Base-by-base conservation (phyloP, 2,888 invertebrate species). In the Caenorhabditis sulstoni region DNA sequence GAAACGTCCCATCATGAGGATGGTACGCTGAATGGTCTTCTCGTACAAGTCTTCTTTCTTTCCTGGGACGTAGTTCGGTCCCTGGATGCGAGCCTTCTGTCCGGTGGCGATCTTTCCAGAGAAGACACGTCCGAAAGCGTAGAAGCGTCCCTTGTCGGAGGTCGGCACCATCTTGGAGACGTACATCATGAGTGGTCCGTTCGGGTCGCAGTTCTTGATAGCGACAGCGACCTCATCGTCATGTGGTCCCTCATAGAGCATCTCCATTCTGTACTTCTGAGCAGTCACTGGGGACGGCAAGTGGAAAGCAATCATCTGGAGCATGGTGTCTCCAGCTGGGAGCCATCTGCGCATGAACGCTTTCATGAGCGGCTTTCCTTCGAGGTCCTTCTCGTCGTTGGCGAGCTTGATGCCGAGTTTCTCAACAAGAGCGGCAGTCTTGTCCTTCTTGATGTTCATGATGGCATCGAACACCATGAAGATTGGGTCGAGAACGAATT, bases 221-320 rank as follows among this genome's bases (percentile, higher is more conserved):
- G 91, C 92, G 83, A 95, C 87, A 86, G 96, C 97, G 80, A 95
- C 96, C 90, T 96, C 95, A 91, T 99, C 98, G 91, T 98, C 97
- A 81, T 94, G 94, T 67, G 98, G 97, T 89, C 98, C 99, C 92
- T 99, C 99, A 92, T 99, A 99, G 92, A 99, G 93, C 95, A 98
- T 95, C 93, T 99, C 98, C 95, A 96, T 96, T 93, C 99, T 94
- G 93, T 99, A 99, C 91, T 95, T 96, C 37, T 79, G 78, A 47
- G 99, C 98, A 76, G 96, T 95, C 65, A 99, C 98, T 3, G 99
- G 99, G 35, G 98, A 99, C 78, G 99, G 99, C 91, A 99, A 93
- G 91, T 99, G 99, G 91, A 99, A 97, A 92, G 97, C 96, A 92
- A 99, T 99, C 99, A 99, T 99, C 93, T 99, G 97, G 93, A 99